Evolutionary conservation across 2,888 invertebrate species (phyloP).

Genomic region (Caenorhabditis afra): DNA sequence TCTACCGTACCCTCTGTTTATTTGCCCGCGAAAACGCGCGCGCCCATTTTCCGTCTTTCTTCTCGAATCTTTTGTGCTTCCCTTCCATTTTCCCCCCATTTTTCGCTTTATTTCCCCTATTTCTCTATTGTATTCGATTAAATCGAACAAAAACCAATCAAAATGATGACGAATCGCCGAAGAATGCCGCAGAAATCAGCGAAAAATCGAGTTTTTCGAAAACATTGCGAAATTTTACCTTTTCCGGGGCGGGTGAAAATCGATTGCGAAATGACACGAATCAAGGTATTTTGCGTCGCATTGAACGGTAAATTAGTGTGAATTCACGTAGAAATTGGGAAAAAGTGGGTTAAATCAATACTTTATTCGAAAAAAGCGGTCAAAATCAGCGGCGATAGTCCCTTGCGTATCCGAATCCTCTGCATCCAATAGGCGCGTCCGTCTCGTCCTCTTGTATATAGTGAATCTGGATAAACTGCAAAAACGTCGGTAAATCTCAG

Average conservation of each 20-base stretch:
- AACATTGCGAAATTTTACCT: not conserved
- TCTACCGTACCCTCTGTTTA: slow-evolving; percentile 23
- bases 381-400: too few species aligned
- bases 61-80: not conserved
- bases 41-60: slow-evolving; percentile 3
- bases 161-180: not conserved
- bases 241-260: not conserved
- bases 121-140: not conserved
- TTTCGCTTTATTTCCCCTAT: slow-evolving; percentile 8
- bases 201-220: not conserved
- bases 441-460: too few species aligned
- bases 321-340: too few species aligned
- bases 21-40: not conserved
- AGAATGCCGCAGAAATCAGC: not conserved
- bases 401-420: too few species aligned
- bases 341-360: too few species aligned
- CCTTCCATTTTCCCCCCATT: slow-evolving; percentile 1
- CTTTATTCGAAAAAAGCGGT: too few species aligned
- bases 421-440: too few species aligned
- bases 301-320: too few species aligned
- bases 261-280: not conserved
- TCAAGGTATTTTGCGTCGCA: not conserved
- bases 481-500: too few species aligned
- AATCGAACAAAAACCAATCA: not conserved
- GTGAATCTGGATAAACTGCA: slow-evolving; percentile 12